These are phyloP conservation scores for Mimachlamys varia DNA, from an alignment of 2,888 invertebrate genomes.

Conservation along the genomic window DNA sequence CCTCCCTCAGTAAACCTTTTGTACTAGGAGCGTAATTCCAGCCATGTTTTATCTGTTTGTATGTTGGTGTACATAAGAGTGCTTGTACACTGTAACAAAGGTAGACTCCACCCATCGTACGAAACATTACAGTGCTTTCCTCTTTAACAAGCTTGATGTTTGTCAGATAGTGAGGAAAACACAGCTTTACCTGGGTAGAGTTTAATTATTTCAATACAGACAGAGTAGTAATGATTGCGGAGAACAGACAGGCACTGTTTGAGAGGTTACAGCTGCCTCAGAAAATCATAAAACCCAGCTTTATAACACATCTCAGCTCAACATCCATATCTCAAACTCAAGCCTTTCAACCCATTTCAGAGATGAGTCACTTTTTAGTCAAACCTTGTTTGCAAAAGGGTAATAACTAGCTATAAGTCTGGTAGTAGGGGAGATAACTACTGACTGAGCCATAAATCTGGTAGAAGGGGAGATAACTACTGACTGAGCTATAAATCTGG, in stretches of 20 bases:
- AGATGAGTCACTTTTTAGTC: too few relatives aligned
- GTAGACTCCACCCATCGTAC: background rate
- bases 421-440: too few relatives aligned
- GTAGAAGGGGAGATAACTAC: too few relatives aligned
- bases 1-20: background rate
- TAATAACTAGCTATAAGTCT: too few relatives aligned
- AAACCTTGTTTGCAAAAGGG: too few relatives aligned
- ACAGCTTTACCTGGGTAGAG: background rate
- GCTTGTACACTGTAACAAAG: background rate
- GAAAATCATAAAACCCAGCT: background rate
- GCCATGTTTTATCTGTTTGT: background rate
- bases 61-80: background rate
- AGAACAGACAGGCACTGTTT: background rate
- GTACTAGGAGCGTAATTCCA: background rate
- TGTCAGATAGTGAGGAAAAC: background rate
- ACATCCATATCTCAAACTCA: too few relatives aligned
- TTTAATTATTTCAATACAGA: slow-evolving; percentile 24
- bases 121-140: background rate
- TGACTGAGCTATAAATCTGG: too few relatives aligned
- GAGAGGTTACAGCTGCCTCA: background rate
- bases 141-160: slow-evolving; percentile 23
- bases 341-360: too few relatives aligned
- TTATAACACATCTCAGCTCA: background rate
- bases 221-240: background rate
- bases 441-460: too few relatives aligned